phyloP scores from a whole-genome alignment of 2,797 vertebrate genomes.

The Pseudochaenichthys georgianus region DNA sequence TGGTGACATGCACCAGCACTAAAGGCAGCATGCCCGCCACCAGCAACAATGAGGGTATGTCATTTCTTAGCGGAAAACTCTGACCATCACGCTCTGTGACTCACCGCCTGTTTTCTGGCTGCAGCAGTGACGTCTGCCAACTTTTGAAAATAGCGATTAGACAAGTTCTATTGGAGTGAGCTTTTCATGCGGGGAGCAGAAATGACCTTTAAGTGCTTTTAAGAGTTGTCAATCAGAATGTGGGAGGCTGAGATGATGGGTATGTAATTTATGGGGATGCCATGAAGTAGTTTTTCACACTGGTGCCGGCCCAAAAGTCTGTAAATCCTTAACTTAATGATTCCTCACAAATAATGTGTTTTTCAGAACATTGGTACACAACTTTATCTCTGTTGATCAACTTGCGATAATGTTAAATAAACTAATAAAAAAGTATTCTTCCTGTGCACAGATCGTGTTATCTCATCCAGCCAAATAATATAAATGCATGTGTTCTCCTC shows the following conservation, averaged over 20 bases:
- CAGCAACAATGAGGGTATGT: conserved; percentile 69
- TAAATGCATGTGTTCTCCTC: conserved; percentile 62
- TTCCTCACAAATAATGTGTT: conserved; percentile 15
- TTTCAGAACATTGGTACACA: conserved; percentile 7
- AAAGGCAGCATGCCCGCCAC: conserved; percentile 69
- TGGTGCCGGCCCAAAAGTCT: conserved; percentile 18
- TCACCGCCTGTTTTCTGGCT: conserved; percentile 67
- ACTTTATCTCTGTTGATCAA: conserved; percentile 33
- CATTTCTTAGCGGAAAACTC: conserved; percentile 72
- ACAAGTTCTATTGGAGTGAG: conserved; percentile 67
- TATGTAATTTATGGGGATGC: conserved; percentile 67
- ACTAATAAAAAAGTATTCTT: conserved; percentile 13
- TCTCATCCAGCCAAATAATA: conserved; percentile 62
- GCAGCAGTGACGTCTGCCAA: conserved; percentile 52
- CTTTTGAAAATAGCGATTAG: conserved; percentile 71
- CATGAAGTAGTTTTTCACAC: conserved; percentile 58
- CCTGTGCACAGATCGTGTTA: conserved; percentile 16
- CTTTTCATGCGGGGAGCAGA: conserved; percentile 63
- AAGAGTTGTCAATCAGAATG: conserved; percentile 74
- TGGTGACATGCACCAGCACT: conserved; percentile 70
- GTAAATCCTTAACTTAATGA: conserved; percentile 39
- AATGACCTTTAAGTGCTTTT: conserved; percentile 75
- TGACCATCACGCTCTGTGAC: conserved; percentile 72
- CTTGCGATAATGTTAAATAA: conserved; percentile 11
- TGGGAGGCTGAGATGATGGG: conserved; percentile 71